Base-by-base conservation (phyloP, 2,888 invertebrate genomes). In the Drosophila nigricruria region DNA sequence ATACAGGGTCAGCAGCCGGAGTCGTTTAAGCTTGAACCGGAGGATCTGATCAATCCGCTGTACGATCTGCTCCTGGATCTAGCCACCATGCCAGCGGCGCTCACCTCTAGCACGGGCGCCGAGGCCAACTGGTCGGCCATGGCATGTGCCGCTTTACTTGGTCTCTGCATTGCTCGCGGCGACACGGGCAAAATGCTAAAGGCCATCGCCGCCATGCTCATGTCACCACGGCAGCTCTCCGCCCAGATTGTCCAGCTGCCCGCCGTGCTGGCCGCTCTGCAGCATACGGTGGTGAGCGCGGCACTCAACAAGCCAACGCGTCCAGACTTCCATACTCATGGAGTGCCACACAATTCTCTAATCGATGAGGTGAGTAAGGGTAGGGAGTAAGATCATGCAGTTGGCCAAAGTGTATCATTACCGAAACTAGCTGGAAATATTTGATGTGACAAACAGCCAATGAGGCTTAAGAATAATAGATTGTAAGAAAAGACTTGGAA, bases 151-250 rank as follows among this genome's bases (percentile, higher is more conserved):
- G 98, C 98, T 82, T 94, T 99, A 10, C 94, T 99, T 59, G 97
- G 98, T 61, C 94, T 99, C 70, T 97, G 98, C 16, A 97, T 99
- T 53, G 98, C 98, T 1, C 94, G 97, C 62, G 99, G 99, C 5
- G 97, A 98, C 92, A 97, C 98, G 12, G 98, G 98, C 69, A 96
- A 97, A 90, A 95, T 97, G 84, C 94, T 99, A 8, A 96, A 96
- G 83, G 97, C 98, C 6, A 95, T 97, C 40, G 96, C 97, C 5
- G 96, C 97, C 30, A 94, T 98, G 75, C 94, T 98, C 47, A 98
- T 98, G 96, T 97, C 97, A 60, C 95, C 97, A 0, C 94, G 96
- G 80, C 94, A 95, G 53, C 93, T 97, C 25, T 96, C 97, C 5
- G 94, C 96, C 59, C 97, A 97, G 93, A 95, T 96, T 91, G 96